Evolutionary conservation across 1,140 invertebrate genomes (phyloP).

Genomic region (Cepaea nemoralis): DNA sequence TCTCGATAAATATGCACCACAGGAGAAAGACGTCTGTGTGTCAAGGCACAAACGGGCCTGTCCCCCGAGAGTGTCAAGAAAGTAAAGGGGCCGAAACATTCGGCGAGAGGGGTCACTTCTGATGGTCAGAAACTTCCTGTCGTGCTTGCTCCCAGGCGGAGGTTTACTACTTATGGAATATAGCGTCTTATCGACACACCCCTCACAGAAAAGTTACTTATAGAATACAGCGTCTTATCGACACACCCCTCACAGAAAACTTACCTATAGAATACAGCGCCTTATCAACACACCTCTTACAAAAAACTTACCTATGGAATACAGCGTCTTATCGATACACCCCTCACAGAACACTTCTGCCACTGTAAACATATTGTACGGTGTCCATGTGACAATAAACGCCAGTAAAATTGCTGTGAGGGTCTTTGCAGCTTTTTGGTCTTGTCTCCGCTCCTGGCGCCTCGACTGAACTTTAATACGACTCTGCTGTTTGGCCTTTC

Average conservation of each 20-base stretch:
- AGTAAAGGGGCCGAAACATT: too few species aligned
- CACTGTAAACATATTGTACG: conserved; percentile 89
- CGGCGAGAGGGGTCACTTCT: too few species aligned
- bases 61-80: too few species aligned
- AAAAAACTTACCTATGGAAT: conserved; percentile 67
- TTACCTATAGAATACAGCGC: conserved; percentile 61
- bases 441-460: conserved; percentile 94
- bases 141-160: too few species aligned
- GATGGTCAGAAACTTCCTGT: too few species aligned
- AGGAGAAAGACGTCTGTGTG: too few species aligned
- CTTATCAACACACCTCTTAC: conserved; percentile 58
- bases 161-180: conserved; percentile 62
- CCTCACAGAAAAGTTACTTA: conserved; percentile 71
- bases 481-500: conserved; percentile 44
- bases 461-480: conserved; percentile 73
- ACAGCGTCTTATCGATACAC: conserved; percentile 56
- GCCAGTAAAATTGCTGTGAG: conserved; percentile 94
- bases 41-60: too few species aligned
- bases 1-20: too few species aligned
- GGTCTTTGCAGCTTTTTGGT: conserved; percentile 98
- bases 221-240: conserved; percentile 53
- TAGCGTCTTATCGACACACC: conserved; percentile 56
- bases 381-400: conserved; percentile 99
- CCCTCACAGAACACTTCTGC: conserved; percentile 71
- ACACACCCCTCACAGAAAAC: conserved; percentile 70